These are phyloP conservation scores for Scaptomyza reducta DNA, from an alignment of 2,888 invertebrate genomes.

Conservation along the genomic window DNA sequence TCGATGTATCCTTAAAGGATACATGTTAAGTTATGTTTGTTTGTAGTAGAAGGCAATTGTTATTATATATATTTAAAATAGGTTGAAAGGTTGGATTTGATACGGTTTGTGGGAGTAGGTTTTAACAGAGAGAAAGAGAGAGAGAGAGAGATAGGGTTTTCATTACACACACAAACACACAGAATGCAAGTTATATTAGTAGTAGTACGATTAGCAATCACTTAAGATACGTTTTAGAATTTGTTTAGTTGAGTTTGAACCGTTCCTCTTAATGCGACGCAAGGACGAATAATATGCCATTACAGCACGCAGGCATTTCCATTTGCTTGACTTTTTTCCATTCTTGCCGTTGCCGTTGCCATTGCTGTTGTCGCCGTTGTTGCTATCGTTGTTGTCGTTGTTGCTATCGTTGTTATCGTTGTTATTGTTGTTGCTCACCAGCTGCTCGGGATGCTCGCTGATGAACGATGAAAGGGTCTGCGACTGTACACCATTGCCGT, in stretches of 20 bases:
- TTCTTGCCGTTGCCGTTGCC: slow-evolving; percentile 7
- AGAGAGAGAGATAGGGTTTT: slow-evolving; percentile 1
- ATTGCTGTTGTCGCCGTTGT: slow-evolving; percentile 6
- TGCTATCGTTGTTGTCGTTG: slow-evolving; percentile 1
- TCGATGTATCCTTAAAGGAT: slow-evolving; percentile 3
- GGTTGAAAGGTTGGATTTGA: slow-evolving; percentile 11
- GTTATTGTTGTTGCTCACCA: slow-evolving; percentile 26
- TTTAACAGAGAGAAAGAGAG: background rate
- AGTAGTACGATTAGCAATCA: slow-evolving; percentile 49
- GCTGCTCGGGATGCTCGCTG: slow-evolving; percentile 71
- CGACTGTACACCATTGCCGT: slow-evolving; percentile 63
- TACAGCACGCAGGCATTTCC: slow-evolving; percentile 94
- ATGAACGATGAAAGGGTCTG: slow-evolving; percentile 71
- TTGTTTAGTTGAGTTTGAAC: slow-evolving; percentile 38
- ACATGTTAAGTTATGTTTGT: background rate
- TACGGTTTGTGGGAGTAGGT: slow-evolving; percentile 2
- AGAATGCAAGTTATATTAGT: slow-evolving; percentile 50
- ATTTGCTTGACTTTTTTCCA: slow-evolving; percentile 86
- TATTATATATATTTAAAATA: slow-evolving; percentile 2
- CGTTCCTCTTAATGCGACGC: slow-evolving; percentile 95
- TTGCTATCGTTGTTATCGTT: background rate
- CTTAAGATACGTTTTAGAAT: slow-evolving; percentile 5
- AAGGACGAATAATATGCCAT: slow-evolving; percentile 95
- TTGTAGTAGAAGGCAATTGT: slow-evolving; percentile 22
- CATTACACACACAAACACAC: slow-evolving; percentile 38